Evolutionary conservation across 2,888 invertebrate genomes (phyloP), one percentile per base, ranked within the genome.

Genomic region (Lordiphosa andalusiaca): DNA sequence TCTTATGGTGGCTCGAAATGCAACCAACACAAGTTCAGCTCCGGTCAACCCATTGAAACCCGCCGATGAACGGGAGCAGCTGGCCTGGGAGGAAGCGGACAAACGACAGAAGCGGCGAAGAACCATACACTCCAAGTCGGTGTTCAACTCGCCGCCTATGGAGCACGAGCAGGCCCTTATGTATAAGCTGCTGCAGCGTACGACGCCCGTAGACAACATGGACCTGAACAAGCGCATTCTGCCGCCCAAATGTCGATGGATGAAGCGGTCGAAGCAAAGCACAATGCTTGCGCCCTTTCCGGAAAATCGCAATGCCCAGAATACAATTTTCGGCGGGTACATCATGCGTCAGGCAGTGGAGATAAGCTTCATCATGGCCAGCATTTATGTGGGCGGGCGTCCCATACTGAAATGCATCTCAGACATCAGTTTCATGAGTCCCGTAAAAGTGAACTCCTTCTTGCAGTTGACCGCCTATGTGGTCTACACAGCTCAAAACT

Each of bases 291-390:
- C 91, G 58, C 91, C 92, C 1, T 93, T 92, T 81, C 93, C 93
- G 0, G 92, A 93, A 87, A 91, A 94, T 87, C 90, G 94, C 48
- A 95, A 95, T 89, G 89, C 94, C 23, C 94, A 94, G 80, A 93
- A 94, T 86, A 94, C 93, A 71, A 90, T 92, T 21, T 95, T 95
- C 86, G 95, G 95, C 53, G 95, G 95, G 0, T 95, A 92, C 85
- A 88, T 95, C 21, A 95, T 96, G 95, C 90, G 95, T 13, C 91
- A 93, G 72, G 95, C 95, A 0, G 90, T 92, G 49, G 95, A 95
- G 89, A 88, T 95, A 13, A 93, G 93, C 38, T 93, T 93, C 91
- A 91, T 93, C 0, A 91, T 91, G 76, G 92, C 92, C n/a, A 91
- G 90, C 71, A 86, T 93, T 21, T 93, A 91, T 86, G 91, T 91